These are phyloP conservation scores for Zaprionus davidi DNA, from an alignment of 1,140 invertebrate species.

Conservation along the genomic window DNA sequence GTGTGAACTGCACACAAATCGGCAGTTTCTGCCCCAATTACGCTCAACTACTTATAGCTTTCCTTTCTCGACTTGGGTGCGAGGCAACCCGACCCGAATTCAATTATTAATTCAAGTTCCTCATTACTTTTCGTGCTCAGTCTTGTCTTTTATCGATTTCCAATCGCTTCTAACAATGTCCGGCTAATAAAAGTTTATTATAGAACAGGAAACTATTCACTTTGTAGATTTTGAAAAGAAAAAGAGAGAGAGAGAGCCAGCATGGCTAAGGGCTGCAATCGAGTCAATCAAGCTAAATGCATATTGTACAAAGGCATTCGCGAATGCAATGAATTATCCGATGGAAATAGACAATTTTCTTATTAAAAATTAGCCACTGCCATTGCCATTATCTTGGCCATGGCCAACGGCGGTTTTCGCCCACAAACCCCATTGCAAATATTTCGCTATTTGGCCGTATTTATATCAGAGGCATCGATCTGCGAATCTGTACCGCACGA, in stretches of 20 bases:
- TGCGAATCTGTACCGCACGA: not conserved
- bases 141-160: conserved; percentile 39
- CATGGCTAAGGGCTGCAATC: conserved; percentile 13
- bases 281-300: conserved; percentile 19
- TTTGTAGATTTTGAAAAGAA: not conserved
- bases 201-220: not conserved
- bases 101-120: conserved; percentile 70
- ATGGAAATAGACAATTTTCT: not conserved
- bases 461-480: not conserved
- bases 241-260: not conserved
- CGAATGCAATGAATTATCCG: conserved; percentile 26
- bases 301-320: conserved; percentile 30
- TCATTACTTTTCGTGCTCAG: conserved; percentile 38
- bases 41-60: conserved; percentile 22
- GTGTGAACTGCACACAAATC: conserved; percentile 49
- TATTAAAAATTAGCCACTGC: not conserved
- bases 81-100: conserved; percentile 41
- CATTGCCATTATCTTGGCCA: not conserved
- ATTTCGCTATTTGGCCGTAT: conserved; percentile 1
- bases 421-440: not conserved
- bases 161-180: conserved; percentile 29
- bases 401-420: not conserved
- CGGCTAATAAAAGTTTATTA: conserved; percentile 6
- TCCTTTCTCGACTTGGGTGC: not conserved
- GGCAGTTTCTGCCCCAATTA: conserved; percentile 33